Percentiles rank a stretch among this genome's conserved stretches.
phyloP scores from a whole-genome alignment of 2,113 vertebrate species.

The Saimiri boliviensis region DNA sequence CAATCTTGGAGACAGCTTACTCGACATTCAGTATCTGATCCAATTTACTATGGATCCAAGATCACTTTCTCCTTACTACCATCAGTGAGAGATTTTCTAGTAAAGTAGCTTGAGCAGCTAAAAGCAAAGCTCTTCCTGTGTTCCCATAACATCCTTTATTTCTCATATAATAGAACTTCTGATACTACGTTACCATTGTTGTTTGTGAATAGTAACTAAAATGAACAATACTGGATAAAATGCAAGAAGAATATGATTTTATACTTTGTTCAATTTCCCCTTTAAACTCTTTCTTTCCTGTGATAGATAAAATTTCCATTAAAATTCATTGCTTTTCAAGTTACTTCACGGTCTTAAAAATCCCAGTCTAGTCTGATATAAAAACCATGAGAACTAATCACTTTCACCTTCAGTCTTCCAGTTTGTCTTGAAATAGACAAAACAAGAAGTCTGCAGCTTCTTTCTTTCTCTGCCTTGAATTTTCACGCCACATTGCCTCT shows the following conservation, averaged over 20 bases:
- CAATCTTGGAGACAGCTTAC: not conserved
- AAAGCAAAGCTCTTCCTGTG: not conserved
- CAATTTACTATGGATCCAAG: not conserved
- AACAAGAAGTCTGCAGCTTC: not conserved
- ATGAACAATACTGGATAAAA: not conserved
- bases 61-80: not conserved
- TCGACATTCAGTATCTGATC: not conserved
- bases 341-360: not conserved
- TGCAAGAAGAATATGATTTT: not conserved
- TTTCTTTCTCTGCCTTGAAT: not conserved
- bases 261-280: not conserved
- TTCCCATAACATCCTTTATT: not conserved
- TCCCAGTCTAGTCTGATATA: not conserved
- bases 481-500: not conserved
- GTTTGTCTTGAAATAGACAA: not conserved
- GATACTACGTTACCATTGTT: not conserved
- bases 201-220: not conserved
- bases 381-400: not conserved
- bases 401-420: not conserved
- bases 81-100: not conserved
- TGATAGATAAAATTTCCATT: not conserved
- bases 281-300: not conserved
- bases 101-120: not conserved
- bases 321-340: not conserved
- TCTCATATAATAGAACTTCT: not conserved